A percentile compares a stretch with the other conserved stretches of the same genome.
These are phyloP conservation scores for Urophycis tenuis DNA, from an alignment of 2,797 vertebrate species.

Conservation along the genomic window DNA sequence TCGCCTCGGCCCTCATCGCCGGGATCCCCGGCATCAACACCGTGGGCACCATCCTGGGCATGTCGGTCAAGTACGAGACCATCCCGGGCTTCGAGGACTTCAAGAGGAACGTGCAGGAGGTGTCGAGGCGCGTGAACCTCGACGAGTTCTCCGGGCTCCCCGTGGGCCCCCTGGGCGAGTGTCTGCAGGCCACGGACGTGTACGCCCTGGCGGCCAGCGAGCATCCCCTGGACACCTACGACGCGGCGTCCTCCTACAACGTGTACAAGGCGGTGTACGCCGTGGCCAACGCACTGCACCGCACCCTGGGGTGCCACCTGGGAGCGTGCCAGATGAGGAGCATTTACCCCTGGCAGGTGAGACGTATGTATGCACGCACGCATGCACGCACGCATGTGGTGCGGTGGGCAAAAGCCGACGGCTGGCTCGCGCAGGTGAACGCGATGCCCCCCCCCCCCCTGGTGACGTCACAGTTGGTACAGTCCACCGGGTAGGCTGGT, in stretches of 20 bases:
- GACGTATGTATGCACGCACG: background rate
- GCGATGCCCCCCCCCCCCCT: too few relatives aligned
- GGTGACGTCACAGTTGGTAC: background rate
- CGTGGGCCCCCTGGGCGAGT: slow-evolving; percentile 28
- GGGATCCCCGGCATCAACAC: slow-evolving; percentile 56
- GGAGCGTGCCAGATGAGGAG: slow-evolving; percentile 50
- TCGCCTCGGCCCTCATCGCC: slow-evolving; percentile 62
- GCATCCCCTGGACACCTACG: slow-evolving; percentile 50
- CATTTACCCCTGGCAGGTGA: slow-evolving; percentile 75
- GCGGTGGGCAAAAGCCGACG: background rate
- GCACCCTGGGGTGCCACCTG: slow-evolving; percentile 63
- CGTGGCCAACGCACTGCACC: slow-evolving; percentile 73
- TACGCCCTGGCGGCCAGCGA: slow-evolving; percentile 47
- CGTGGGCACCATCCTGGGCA: slow-evolving; percentile 74
- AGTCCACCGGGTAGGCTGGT: background rate
- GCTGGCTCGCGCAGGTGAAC: background rate
- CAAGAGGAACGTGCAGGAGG: slow-evolving; percentile 48
- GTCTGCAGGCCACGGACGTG: slow-evolving; percentile 52
- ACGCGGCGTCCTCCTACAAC: slow-evolving; percentile 65
- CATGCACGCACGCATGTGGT: background rate
- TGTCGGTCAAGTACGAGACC: slow-evolving; percentile 58
- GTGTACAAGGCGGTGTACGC: slow-evolving; percentile 77
- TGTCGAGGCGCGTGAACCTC: slow-evolving; percentile 19
- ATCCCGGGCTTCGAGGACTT: slow-evolving; percentile 68
- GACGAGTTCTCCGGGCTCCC: background rate